Evolutionary conservation across 2,113 vertebrate genomes (phyloP), one percentile per base, ranked within the genome.

Genomic region (Haemorhous mexicanus): DNA sequence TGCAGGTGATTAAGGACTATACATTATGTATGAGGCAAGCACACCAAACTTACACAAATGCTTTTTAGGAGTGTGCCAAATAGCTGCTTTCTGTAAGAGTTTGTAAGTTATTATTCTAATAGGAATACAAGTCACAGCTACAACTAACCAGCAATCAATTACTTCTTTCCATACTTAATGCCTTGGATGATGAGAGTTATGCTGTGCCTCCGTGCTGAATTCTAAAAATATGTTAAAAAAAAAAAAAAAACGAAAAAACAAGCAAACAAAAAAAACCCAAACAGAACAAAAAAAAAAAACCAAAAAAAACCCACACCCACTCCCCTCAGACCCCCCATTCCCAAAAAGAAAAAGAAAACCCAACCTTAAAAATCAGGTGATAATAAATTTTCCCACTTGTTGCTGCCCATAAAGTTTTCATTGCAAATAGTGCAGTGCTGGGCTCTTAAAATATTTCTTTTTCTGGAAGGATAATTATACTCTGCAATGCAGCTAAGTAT

Each of bases 11-110:
- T 98, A 97, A 96, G 92, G 79, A 64, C 35, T 82, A 97, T 98
- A 68, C 93, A 97, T 98, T 97, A 98, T 98, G 95, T 87, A 98
- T 98, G 96, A 97, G 56, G 94, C 82, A 91, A 96, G 94, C 72
- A 95, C 47, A 95, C 81, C 91, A 95, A 97, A 97, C 75, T 97
- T 93, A 67, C 59, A 94, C 16, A 67, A 96, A 96, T 82, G 84
- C 44, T 93, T 97, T 95, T 94, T 84, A 91, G 92, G 82, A 92
- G 50, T 88, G 86, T 97, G 91, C 87, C 92, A 95, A 97, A 97
- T 90, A 95, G 87, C 70, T 95, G 61, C 83, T 90, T 89, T 94
- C 56, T 89, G 55, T 62, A 67, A 39, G 75, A 86, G 28, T 88
- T 90, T 80, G 62, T 26, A 92, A 88, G 72, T 88, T 90, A 88